A percentile compares a stretch with the other conserved stretches of the same genome.
These are phyloP conservation scores for Neogobius melanostomus DNA, from an alignment of 2,113 vertebrate genomes.

Conservation along the genomic window DNA sequence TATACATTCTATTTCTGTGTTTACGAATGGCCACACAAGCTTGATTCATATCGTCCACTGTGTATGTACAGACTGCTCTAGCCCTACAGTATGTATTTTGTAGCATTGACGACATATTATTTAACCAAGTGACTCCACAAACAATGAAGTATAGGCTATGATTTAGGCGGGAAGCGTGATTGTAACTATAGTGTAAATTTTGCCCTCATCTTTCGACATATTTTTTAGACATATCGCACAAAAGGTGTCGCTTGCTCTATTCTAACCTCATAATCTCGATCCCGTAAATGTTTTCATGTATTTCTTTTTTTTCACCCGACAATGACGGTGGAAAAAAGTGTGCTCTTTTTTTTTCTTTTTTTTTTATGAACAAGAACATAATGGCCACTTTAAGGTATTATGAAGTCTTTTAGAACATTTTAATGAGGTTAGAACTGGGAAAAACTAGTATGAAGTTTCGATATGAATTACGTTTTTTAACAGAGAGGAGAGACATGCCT, in stretches of 20 bases:
- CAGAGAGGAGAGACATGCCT: conserved; percentile 10
- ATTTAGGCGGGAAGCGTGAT: conserved; percentile 34
- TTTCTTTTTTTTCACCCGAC: conserved; percentile 23
- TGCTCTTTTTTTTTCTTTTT: neutral
- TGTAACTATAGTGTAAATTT: conserved; percentile 45
- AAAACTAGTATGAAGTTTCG: conserved; percentile 18
- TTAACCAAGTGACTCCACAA: conserved; percentile 55
- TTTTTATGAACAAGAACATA: conserved; percentile 6
- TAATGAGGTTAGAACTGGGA: neutral
- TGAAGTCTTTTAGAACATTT: neutral
- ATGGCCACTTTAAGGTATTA: conserved; percentile 13
- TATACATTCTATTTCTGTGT: conserved; percentile 47
- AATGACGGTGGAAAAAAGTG: conserved; percentile 28
- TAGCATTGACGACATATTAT: conserved; percentile 63
- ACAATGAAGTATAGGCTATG: conserved; percentile 41
- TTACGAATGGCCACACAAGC: conserved; percentile 23
- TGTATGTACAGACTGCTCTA: conserved; percentile 44
- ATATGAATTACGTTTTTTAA: neutral
- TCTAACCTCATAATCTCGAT: conserved; percentile 45
- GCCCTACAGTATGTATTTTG: conserved; percentile 48
- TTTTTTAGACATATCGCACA: conserved; percentile 32
- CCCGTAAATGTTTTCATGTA: conserved; percentile 15
- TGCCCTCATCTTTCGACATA: conserved; percentile 38
- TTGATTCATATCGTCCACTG: conserved; percentile 50
- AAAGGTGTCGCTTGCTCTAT: conserved; percentile 5